Base-by-base conservation (phyloP, 2,888 invertebrate genomes). In the Pycnomerus fuliginosus region DNA sequence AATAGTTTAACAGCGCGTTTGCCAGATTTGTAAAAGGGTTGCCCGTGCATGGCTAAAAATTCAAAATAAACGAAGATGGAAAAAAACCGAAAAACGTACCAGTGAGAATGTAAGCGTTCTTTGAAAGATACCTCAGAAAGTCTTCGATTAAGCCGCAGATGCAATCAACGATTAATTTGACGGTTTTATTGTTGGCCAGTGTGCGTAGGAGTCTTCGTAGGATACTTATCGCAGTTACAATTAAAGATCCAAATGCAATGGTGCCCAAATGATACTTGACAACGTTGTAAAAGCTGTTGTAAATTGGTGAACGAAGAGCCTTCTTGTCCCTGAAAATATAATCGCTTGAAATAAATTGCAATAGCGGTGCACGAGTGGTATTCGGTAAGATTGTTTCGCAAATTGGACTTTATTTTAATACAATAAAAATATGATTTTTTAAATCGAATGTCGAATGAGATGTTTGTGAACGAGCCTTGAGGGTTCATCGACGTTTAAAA, bases 91-190 rank as follows among this genome's bases (percentile, higher is more conserved):
- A n/a, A 22, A 4, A 13, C 29, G 14, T 25, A 56, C 56, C 53
- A 13, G 54, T 56, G 31, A 47, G 46, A 30, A 56, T 55, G 33
- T 55, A 56, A 1, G 56, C 52, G 24, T 52, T 56, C 29, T 51
- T 54, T 17, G 54, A 48, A n/a, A 56, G 31, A 20, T 44, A 48
- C 35, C 42, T 49, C 10, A 56, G 22, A 20, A 56, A 51, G 12
- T 45, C 51, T 29, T 55, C 50, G 14, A 56, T 29, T n/a, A 33
- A 24, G 1, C 28, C 25, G 8, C 52, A 20, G 35, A 43, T 49
- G 23, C 54, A 54, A 8, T 54, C 52, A n/a, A 52, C n/a, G n/a
- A n/a, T n/a, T n/a, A n/a, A n/a, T n/a, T 44, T 48, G 3, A 46
- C 38, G n/a, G 20, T n/a, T n/a, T n/a, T 28, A 13, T 37, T 42